Conservation (phyloP, 2,113 vertebrate species). For the Tympanuchus pallidicinctus region DNA sequence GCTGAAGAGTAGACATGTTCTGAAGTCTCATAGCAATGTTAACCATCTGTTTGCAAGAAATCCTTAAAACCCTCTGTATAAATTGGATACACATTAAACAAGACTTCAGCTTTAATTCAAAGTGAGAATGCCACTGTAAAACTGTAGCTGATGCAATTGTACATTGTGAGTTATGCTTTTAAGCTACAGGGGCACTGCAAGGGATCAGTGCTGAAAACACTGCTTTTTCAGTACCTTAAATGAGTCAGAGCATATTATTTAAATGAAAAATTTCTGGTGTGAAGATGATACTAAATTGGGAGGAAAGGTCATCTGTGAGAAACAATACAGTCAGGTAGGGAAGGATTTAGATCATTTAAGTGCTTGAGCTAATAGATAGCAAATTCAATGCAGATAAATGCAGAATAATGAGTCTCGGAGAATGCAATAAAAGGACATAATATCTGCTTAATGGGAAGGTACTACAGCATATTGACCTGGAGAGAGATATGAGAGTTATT, state of each 20-base stretch:
- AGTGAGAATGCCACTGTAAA: neutral
- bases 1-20: neutral
- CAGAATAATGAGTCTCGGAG: constrained; percentile 82
- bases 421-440: constrained; percentile 83
- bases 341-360: constrained; percentile 81
- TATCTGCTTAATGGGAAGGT: constrained; percentile 81
- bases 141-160: neutral
- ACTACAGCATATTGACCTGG: constrained; percentile 80
- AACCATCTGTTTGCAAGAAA: constrained; percentile 5
- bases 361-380: constrained; percentile 79
- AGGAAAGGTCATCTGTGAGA: constrained; percentile 81
- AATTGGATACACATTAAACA: neutral
- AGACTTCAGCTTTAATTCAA: constrained; percentile 1
- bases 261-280: constrained; percentile 71
- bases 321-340: constrained; percentile 77
- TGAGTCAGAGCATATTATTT: constrained; percentile 72
- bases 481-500: constrained; percentile 80
- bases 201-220: constrained; percentile 55
- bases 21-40: neutral
- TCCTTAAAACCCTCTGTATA: neutral
- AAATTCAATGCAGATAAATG: constrained; percentile 85
- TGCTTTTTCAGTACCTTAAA: constrained; percentile 67
- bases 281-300: constrained; percentile 79
- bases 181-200: neutral
- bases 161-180: neutral